Base-by-base conservation (phyloP, 2,888 invertebrate species). In the Vandiemenella viatica region DNA sequence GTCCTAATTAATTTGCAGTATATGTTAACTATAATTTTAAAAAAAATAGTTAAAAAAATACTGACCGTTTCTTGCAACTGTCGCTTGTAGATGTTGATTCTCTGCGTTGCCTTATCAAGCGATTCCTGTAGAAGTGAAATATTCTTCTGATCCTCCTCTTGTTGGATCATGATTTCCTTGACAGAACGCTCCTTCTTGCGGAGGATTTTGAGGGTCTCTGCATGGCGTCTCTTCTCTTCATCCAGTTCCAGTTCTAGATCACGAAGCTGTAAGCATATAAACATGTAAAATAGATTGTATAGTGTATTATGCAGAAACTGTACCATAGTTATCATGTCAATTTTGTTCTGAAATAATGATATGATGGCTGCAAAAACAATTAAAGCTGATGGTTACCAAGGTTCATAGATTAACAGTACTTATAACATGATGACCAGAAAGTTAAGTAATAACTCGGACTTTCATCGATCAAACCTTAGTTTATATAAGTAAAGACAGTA, bases 111-210 rank as follows among this genome's bases (percentile, higher is more conserved):
- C 72, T 91, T 91, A 69, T 92, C 91, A 61, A 90, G 73, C 45
- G 84, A 73, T 68, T 95, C 95, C 69, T 92, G 91, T 60, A 95
- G 80, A 62, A 96, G 75, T 58, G 81, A 72, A 63, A 93, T 86
- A 73, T 90, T 92, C 82, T 92, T 93, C 71, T 93, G 86, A 71
- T 96, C 95, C 69, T 96, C 95, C 70, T 95, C 95, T 64, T 88
- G 85, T 69, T 91, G 90, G 61, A 93, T 83, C 72, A 92, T 80
- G 57, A 95, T 82, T 70, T 95, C 95, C 77, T 96, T 95, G 65
- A 95, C 83, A 63, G 83, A 81, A 63, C 93, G 89, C 68, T 96
- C 95, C 82, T 96, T 96, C 80, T 96, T 96, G 72, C 95, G 87
- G 65, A 95, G 76, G 68, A 93, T 91, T 77, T 93, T 93, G 69